These are phyloP conservation scores for Pseudomugil tenellus DNA, from an alignment of 2,797 vertebrate genomes.

Conservation along the genomic window DNA sequence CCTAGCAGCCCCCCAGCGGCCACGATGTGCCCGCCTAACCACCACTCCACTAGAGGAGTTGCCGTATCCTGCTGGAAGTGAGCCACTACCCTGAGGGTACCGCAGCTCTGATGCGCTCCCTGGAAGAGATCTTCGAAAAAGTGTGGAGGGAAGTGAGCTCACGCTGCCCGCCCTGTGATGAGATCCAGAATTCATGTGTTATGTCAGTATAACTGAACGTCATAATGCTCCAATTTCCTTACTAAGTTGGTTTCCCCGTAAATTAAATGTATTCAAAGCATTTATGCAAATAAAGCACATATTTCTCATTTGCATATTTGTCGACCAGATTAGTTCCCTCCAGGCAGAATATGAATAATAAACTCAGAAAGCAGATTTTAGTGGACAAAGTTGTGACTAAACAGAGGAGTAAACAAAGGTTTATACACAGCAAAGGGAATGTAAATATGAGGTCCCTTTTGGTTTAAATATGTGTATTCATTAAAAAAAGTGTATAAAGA, in stretches of 20 bases:
- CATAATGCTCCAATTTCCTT: conserved; percentile 19
- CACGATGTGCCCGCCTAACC: conserved; percentile 85
- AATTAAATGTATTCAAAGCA: conserved; percentile 2
- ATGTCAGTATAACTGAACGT: conserved; percentile 15
- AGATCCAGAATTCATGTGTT: conserved; percentile 54
- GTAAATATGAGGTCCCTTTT: not conserved
- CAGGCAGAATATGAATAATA: conserved; percentile 25
- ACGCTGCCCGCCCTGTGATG: conserved; percentile 75
- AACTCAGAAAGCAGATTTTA: conserved; percentile 10
- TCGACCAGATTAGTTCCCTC: conserved; percentile 26
- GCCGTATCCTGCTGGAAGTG: conserved; percentile 85
- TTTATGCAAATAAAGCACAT: conserved; percentile 10
- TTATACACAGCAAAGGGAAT: not conserved
- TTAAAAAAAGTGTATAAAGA: conserved; percentile 21
- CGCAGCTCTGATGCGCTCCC: conserved; percentile 92
- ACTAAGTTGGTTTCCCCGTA: not conserved
- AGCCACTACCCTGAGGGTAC: conserved; percentile 88
- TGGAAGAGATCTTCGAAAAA: conserved; percentile 88
- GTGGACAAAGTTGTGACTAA: not conserved
- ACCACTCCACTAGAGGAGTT: conserved; percentile 85
- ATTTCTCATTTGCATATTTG: conserved; percentile 21
- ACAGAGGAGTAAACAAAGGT: conserved; percentile 27
- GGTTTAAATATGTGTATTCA: conserved; percentile 30
- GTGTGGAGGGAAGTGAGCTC: conserved; percentile 81
- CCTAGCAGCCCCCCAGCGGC: conserved; percentile 86